Evolutionary conservation across 1,140 invertebrate species (phyloP).

Genomic region (Drosophila kurseongensis): DNA sequence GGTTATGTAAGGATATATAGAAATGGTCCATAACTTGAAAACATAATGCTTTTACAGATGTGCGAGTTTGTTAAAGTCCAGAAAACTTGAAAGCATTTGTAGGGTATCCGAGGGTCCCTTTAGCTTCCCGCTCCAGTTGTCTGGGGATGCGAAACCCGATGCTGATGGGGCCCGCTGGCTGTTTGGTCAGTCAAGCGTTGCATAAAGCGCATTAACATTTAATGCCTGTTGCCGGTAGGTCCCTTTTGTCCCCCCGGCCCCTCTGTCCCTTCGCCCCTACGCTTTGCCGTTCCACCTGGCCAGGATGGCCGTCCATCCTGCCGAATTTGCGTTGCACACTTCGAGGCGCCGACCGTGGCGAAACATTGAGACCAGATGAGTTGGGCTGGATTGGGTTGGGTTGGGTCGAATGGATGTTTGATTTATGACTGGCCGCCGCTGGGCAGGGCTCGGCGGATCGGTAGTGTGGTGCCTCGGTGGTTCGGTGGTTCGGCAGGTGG

Average conservation of each 20-base stretch:
- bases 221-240: slow-evolving; percentile 41
- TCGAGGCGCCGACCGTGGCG: slow-evolving; percentile 3
- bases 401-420: slow-evolving; percentile 20
- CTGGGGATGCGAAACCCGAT: background rate
- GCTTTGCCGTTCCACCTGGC: slow-evolving; percentile 1
- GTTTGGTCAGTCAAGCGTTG: slow-evolving; percentile 55
- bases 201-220: slow-evolving; percentile 70
- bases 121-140: background rate
- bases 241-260: background rate
- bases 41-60: background rate
- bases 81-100: background rate
- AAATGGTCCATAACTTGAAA: too few relatives aligned
- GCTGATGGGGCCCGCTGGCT: slow-evolving; percentile 18
- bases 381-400: background rate
- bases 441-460: slow-evolving; percentile 1
- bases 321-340: slow-evolving; percentile 57
- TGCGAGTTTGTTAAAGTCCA: background rate
- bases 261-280: background rate
- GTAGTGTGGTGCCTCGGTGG: background rate
- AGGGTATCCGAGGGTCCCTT: slow-evolving; percentile 2
- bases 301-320: slow-evolving; percentile 6
- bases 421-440: slow-evolving; percentile 47
- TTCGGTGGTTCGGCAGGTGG: background rate
- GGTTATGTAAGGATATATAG: too few relatives aligned
- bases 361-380: background rate